Conservation (phyloP, 1,140 invertebrate genomes). For the Teleopsis dalmanni region DNA sequence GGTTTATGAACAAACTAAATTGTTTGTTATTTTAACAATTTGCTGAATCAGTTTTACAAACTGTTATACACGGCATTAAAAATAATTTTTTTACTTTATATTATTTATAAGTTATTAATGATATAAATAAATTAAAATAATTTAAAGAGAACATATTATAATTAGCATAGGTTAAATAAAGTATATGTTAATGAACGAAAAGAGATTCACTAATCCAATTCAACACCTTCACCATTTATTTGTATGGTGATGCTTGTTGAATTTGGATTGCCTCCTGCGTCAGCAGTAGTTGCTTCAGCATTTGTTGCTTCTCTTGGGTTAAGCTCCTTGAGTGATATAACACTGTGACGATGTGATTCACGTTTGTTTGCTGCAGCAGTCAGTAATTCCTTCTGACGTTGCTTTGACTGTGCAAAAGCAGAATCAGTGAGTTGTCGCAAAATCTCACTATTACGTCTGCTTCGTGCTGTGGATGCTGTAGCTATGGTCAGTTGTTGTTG, state of each 20-base stretch:
- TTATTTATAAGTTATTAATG: too few species aligned
- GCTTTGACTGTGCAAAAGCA: constrained; percentile 29
- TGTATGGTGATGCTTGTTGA: constrained; percentile 30
- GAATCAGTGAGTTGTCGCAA: constrained; percentile 29
- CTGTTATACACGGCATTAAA: too few species aligned
- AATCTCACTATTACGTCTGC: constrained; percentile 18
- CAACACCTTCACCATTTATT: constrained; percentile 32
- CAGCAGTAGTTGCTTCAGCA: neutral
- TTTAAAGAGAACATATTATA: too few species aligned
- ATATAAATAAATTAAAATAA: too few species aligned
- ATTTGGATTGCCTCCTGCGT: too few species aligned
- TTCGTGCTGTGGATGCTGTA: constrained; percentile 5
- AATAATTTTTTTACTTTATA: too few species aligned
- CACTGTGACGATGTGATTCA: neutral
- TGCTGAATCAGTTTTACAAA: too few species aligned
- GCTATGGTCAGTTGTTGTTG: neutral
- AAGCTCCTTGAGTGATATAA: constrained; percentile 1
- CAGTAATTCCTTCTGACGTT: constrained; percentile 8
- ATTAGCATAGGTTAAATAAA: too few species aligned
- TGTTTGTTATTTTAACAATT: too few species aligned
- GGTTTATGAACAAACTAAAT: too few species aligned
- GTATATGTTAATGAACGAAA: too few species aligned
- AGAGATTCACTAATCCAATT: constrained; percentile 14
- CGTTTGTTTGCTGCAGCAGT: neutral
- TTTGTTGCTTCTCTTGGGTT: neutral